Conservation (phyloP, 2,888 invertebrate genomes). For the Scaptomyza cyrtandrae region DNA sequence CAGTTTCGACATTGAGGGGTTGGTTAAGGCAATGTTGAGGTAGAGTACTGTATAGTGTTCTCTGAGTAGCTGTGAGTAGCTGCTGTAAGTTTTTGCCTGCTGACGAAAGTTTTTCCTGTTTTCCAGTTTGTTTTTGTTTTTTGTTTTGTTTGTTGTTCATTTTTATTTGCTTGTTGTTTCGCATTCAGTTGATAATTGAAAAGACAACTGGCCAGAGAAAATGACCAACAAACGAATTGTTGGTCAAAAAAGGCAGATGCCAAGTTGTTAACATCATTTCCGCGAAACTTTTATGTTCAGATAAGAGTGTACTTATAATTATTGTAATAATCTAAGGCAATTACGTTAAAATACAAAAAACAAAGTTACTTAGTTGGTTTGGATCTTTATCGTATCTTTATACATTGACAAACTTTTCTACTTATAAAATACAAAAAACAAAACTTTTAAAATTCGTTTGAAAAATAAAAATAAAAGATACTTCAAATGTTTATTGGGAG, state of each 20-base stretch:
- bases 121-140: too few relatives aligned
- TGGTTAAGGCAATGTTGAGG: too few relatives aligned
- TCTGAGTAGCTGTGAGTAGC: too few relatives aligned
- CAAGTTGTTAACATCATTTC: constrained; percentile 31
- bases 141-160: too few relatives aligned
- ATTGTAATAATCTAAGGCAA: constrained; percentile 1
- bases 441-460: too few relatives aligned
- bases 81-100: too few relatives aligned
- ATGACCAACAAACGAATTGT: constrained; percentile 35
- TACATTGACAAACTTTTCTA: too few relatives aligned
- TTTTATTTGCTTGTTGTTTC: constrained; percentile 21
- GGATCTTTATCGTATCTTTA: background rate
- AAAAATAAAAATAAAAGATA: too few relatives aligned
- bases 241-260: constrained; percentile 20
- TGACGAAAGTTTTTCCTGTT: too few relatives aligned
- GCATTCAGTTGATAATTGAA: constrained; percentile 68
- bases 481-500: too few relatives aligned
- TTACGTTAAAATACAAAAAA: background rate
- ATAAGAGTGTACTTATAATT: background rate
- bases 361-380: background rate
- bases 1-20: background rate
- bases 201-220: constrained; percentile 58
- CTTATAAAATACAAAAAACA: too few relatives aligned
- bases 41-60: too few relatives aligned
- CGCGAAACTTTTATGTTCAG: background rate